Conservation (phyloP, 1,140 invertebrate genomes). For the Myzus persicae region DNA sequence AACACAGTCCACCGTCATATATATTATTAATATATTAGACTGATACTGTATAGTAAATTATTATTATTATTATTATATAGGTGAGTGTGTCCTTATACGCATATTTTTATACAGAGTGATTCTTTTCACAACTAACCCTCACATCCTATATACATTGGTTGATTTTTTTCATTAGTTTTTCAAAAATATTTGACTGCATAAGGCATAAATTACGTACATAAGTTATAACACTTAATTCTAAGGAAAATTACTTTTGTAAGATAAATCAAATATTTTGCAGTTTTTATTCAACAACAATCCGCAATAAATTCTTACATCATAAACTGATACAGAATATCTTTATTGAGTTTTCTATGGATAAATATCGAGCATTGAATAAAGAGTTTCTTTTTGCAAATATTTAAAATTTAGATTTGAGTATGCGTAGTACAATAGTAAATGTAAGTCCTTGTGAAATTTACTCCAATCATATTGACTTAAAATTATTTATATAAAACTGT, state of each 20-base stretch:
- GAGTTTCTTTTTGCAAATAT: too few relatives aligned
- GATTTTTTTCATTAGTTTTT: neutral
- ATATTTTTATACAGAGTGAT: neutral
- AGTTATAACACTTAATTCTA: too few relatives aligned
- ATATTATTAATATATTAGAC: neutral
- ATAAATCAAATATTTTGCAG: neutral
- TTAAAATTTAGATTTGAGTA: too few relatives aligned
- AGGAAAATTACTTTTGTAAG: too few relatives aligned
- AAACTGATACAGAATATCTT: neutral
- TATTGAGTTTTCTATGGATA: too few relatives aligned
- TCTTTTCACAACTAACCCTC: too few relatives aligned
- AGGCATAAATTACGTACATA: too few relatives aligned
- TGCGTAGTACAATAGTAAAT: neutral
- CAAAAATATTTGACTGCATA: neutral
- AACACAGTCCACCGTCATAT: neutral
- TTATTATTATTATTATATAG: neutral
- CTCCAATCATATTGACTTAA: too few relatives aligned
- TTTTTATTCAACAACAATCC: neutral
- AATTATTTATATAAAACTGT: too few relatives aligned
- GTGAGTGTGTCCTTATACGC: neutral
- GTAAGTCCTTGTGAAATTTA: neutral
- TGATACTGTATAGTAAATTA: neutral
- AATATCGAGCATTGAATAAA: too few relatives aligned
- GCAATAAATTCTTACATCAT: neutral
- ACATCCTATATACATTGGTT: too few relatives aligned